A percentile compares a stretch with the other conserved stretches of the same genome.
Conservation (phyloP, 2,888 invertebrate species). For the Mechanitis messenoides region DNA sequence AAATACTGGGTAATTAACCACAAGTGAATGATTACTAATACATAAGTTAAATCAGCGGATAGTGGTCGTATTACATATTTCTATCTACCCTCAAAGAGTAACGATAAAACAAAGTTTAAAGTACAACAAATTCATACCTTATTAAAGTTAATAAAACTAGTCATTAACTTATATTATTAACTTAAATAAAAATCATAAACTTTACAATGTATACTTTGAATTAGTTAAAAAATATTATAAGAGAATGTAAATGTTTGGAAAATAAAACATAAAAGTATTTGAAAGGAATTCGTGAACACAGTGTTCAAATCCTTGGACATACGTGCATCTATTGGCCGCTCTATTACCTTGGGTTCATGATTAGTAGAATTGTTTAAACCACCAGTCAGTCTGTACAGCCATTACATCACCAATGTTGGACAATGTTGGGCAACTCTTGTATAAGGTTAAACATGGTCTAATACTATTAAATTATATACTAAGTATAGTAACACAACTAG, state of each 20-base stretch:
- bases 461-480: too few relatives aligned
- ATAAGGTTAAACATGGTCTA: slow-evolving; percentile 9
- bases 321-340: slow-evolving; percentile 36
- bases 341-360: slow-evolving; percentile 63
- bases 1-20: neutral
- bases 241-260: too few relatives aligned
- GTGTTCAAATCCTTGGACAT: slow-evolving; percentile 35
- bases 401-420: slow-evolving; percentile 30
- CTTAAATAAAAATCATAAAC: too few relatives aligned
- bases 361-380: slow-evolving; percentile 45
- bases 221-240: too few relatives aligned
- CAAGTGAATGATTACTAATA: neutral
- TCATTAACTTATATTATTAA: too few relatives aligned
- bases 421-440: slow-evolving; percentile 24
- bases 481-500: neutral
- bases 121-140: neutral
- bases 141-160: neutral
- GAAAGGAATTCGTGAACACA: slow-evolving; percentile 12
- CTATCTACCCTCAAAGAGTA: too few relatives aligned
- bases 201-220: too few relatives aligned
- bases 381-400: slow-evolving; percentile 27
- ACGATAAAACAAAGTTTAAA: too few relatives aligned
- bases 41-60: too few relatives aligned
- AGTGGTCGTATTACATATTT: too few relatives aligned
- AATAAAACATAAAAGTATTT: neutral